Conservation (phyloP, 1,140 invertebrate species). For the Eciton burchellii region DNA sequence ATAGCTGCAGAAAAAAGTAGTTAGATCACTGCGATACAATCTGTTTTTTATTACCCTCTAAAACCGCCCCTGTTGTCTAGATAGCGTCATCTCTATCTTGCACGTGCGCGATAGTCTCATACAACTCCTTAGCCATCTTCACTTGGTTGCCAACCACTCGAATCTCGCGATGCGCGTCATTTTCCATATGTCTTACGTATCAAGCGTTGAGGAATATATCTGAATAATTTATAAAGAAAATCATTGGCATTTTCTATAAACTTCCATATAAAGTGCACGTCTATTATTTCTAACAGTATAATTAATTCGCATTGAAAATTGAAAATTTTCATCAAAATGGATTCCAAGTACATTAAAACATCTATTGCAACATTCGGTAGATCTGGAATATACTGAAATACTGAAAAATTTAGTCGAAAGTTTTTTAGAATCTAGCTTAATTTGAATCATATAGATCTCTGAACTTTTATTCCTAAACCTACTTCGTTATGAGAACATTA, state of each 20-base stretch:
- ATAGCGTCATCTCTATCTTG: slow-evolving; percentile 44
- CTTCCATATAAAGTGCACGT: background rate
- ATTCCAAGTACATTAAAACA: background rate
- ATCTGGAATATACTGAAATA: background rate
- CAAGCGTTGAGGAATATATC: slow-evolving; percentile 4
- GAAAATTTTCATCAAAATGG: background rate
- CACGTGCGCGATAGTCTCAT: slow-evolving; percentile 37
- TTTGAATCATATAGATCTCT: background rate
- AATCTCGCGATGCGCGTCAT: background rate
- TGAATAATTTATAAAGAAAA: background rate
- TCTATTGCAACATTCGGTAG: background rate
- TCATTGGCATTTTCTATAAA: background rate
- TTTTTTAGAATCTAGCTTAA: background rate
- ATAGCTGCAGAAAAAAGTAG: background rate
- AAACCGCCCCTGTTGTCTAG: slow-evolving; percentile 32
- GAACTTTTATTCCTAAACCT: too few relatives aligned
- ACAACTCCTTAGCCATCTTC: slow-evolving; percentile 23
- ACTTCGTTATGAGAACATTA: too few relatives aligned
- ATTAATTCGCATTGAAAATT: background rate
- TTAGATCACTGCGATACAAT: background rate
- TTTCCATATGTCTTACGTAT: background rate
- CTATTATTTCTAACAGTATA: background rate
- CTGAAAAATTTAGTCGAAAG: background rate
- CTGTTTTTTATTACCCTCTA: background rate
- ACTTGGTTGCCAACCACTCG: slow-evolving; percentile 29